Evolutionary conservation across 2,797 vertebrate species (phyloP), one percentile per base, ranked within the genome.

Genomic region (Propithecus deckenii): DNA sequence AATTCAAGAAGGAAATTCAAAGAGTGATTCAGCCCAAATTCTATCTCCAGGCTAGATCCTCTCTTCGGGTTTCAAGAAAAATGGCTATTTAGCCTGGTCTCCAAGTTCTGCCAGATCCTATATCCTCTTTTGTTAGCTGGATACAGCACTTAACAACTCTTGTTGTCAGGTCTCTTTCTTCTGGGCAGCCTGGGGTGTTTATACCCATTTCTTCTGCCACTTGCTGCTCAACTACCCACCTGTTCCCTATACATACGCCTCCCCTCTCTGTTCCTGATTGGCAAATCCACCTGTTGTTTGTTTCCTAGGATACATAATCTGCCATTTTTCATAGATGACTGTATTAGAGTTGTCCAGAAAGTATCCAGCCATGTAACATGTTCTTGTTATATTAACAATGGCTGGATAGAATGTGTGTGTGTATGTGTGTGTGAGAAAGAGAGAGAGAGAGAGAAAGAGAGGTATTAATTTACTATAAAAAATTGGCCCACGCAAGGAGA

Each of bases 1-100:
- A 94, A 97, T 14, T 78, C 43, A 84, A 84, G 55, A 81, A 81
- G 35, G 30, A 93, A 94, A 97, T 14, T 78, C 43, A 84, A 84
- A 50, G 12, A 72, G 32, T 86, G 41, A 87, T 79, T 85, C 38
- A 94, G 14, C 30, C 41, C 67, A 93, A 86, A 86, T 94, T 72
- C 43, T 84, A 28, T n/a, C 50, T 95, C 23, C 4, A 89, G 83
- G 30, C 41, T 91, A 35, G n/a, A 83, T 48, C 14, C 72, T 61
- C 23, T 71, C 32, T 28, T 23, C 4, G 52, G 23, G 30, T 72
- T 91, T 94, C 63, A 35, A 41, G 76, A 80, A 25, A 94, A 86
- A 48, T 43, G 7, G 13, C 32, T 55, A 0, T 86, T 94, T 23
- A 65, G 17, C 32, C n/a, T 84, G 7, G 67, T 86, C 32, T 91